Evolutionary conservation across 2,888 invertebrate genomes (phyloP), one percentile per base, ranked within the genome.

Genomic region (Phengaris alcon): DNA sequence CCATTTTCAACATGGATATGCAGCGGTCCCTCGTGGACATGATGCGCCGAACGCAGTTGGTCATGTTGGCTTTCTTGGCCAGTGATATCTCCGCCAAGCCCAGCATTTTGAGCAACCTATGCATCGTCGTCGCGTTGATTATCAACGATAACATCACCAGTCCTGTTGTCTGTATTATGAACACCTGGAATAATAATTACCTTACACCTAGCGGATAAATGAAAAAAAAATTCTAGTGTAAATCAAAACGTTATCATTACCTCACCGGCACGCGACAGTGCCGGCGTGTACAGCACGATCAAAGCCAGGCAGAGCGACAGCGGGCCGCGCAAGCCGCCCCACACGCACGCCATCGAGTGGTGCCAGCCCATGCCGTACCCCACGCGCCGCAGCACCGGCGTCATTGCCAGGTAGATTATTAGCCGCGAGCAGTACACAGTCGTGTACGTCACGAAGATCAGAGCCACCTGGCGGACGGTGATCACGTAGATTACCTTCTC

Each of bases 311-410:
- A 94, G 15, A 95, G 84, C 0, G 95, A 94, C 8, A 95, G 87
- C 0, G 95, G 94, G 0, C 95, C 95, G 46, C 95, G 85, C 0
- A 95, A 84, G 0, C 95, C 95, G 22, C 95, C 95, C 95, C 95
- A 95, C 4, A 94, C 94, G 81, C 95, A 93, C 5, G 95, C 94
- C 80, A 94, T 84, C 76, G 92, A 93, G 76, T 94, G 93, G 78
- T 93, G 91, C 94, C 95, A 95, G 0, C 92, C 87, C 84, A 95
- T 88, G 0, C 95, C 95, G 79, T 95, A 95, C 0, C 95, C 95
- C 3, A 94, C 85, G 13, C 87, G 90, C 44, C 87, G 87, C 46
- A 95, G 85, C 0, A 95, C 75, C 0, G 95, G 95, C 73, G 91
- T 93, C 85, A 95, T 89, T 0, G 89, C 81, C 0, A 88, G 83